phyloP scores from a whole-genome alignment of 2,888 invertebrate species.

The Ormyrus labotus region DNA sequence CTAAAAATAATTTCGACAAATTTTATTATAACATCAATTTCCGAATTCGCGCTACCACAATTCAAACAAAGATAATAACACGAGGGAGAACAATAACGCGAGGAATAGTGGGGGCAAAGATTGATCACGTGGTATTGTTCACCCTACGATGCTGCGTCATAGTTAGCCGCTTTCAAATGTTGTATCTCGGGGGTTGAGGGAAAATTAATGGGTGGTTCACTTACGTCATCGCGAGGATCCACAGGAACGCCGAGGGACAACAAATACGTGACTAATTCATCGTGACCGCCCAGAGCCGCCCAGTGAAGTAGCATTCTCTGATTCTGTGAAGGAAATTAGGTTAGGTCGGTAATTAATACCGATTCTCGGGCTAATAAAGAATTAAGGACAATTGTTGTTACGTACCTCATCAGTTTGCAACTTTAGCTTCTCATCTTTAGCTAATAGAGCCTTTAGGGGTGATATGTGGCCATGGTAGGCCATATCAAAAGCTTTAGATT shows the following conservation, averaged over 20 bases:
- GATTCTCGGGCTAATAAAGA: no score
- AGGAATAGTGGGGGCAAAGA: background rate
- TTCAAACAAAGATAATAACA: no score
- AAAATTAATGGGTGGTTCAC: slow-evolving; percentile 56
- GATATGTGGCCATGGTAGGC: slow-evolving; percentile 86
- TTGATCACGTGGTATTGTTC: slow-evolving; percentile 20
- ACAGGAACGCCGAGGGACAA: slow-evolving; percentile 82
- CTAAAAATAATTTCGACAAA: no score
- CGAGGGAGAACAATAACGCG: no score
- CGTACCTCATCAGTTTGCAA: slow-evolving; percentile 78
- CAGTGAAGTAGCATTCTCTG: slow-evolving; percentile 86
- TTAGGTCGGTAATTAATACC: slow-evolving; percentile 22
- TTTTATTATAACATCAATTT: no score
- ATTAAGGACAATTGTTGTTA: background rate
- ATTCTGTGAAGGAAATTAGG: slow-evolving; percentile 78
- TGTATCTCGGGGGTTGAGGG: background rate
- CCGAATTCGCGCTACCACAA: no score
- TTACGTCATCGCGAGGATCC: slow-evolving; percentile 85
- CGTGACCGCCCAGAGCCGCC: slow-evolving; percentile 87
- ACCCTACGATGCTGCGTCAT: slow-evolving; percentile 44
- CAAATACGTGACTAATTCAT: slow-evolving; percentile 83
- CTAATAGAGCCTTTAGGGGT: slow-evolving; percentile 80
- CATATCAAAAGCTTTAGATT: slow-evolving; percentile 76
- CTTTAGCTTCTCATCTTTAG: slow-evolving; percentile 77
- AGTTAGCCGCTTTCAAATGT: background rate